Evolutionary conservation across 2,888 invertebrate species (phyloP).

Genomic region (Terebella lapidaria): DNA sequence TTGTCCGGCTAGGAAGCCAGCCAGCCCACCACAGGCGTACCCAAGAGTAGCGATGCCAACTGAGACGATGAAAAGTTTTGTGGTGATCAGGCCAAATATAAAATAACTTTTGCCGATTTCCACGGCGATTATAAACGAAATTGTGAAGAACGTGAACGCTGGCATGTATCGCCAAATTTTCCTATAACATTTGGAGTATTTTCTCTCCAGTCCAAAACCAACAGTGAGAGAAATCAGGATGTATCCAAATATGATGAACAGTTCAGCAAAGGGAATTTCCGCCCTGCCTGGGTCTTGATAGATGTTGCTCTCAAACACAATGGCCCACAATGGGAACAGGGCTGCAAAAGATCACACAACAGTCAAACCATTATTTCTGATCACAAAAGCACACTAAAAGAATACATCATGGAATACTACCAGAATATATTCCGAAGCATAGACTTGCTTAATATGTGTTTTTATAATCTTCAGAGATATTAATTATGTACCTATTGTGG

Average conservation of each 20-base stretch:
- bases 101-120: conserved; percentile 9
- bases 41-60: conserved; percentile 5
- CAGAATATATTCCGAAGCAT: no score
- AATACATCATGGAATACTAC: no score
- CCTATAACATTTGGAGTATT: conserved; percentile 6
- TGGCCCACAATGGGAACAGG: conserved; percentile 18
- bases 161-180: conserved; percentile 14
- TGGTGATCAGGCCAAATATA: conserved; percentile 6
- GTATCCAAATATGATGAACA: conserved; percentile 14
- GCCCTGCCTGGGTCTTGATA: conserved; percentile 9
- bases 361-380: no score
- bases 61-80: conserved; percentile 3
- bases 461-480: no score
- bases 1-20: conserved; percentile 8
- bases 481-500: not conserved
- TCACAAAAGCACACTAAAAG: no score
- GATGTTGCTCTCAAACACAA: conserved; percentile 14
- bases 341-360: conserved; percentile 4
- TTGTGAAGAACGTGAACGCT: conserved; percentile 12
- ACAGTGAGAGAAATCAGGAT: conserved; percentile 1
- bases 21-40: conserved; percentile 4
- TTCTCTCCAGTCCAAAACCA: conserved; percentile 11
- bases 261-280: conserved; percentile 13
- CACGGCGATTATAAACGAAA: conserved; percentile 4
- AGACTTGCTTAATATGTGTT: no score